These are phyloP conservation scores for Eleginops maclovinus DNA, from an alignment of 2,113 vertebrate genomes.

Conservation along the genomic window DNA sequence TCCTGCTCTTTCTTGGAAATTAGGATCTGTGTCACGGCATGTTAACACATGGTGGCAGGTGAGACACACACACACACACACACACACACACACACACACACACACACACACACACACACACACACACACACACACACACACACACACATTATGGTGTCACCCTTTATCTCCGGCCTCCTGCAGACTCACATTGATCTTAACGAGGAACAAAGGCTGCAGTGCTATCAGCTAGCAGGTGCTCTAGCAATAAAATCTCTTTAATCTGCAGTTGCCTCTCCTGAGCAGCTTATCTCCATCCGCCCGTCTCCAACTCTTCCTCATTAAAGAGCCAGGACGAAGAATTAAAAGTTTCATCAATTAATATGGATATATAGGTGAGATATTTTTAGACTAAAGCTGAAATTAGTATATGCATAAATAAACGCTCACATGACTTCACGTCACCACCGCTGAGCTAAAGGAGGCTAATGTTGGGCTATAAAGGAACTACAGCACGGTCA, in stretches of 20 bases:
- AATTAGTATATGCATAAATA: no score
- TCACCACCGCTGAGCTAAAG: no score
- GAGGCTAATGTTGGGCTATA: no score
- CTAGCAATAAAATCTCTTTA: constrained; percentile 27
- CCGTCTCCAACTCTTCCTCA: not conserved
- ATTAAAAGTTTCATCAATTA: not conserved
- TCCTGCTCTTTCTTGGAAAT: constrained; percentile 46
- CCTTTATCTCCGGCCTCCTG: constrained; percentile 18
- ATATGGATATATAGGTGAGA: not conserved
- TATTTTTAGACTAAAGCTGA: not conserved
- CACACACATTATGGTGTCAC: not conserved
- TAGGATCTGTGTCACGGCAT: constrained; percentile 25
- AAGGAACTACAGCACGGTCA: no score
- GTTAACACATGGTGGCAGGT: constrained; percentile 33
- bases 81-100: no score
- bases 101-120: no score
- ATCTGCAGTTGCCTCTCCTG: constrained; percentile 22
- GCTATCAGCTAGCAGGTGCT: constrained; percentile 33
- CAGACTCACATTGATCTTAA: constrained; percentile 15
- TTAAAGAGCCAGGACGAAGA: not conserved
- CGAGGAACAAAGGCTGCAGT: constrained; percentile 15
- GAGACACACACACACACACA: constrained; percentile 3
- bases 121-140: no score
- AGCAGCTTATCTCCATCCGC: constrained; percentile 21
- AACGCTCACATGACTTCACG: no score